Conservation (phyloP, 1,140 invertebrate genomes). For the Tribolium madens region DNA sequence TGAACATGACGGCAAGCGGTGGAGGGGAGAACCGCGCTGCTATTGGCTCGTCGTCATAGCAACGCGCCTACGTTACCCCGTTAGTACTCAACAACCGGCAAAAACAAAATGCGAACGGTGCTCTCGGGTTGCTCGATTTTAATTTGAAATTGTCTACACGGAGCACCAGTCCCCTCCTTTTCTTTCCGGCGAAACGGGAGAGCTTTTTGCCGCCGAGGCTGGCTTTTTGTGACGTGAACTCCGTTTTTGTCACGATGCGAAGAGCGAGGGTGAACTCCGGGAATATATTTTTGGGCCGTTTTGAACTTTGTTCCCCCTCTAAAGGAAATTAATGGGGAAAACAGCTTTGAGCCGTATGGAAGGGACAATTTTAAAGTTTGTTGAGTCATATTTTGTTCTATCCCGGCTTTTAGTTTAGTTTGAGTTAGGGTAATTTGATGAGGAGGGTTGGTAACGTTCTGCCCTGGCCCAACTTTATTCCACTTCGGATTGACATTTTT, state of each 20-base stretch:
- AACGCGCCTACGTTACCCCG: slow-evolving; percentile 57
- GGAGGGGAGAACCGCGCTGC: slow-evolving; percentile 46
- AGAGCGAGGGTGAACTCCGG: slow-evolving; percentile 42
- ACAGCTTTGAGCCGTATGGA: slow-evolving; percentile 52
- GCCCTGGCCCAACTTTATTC: slow-evolving; percentile 23
- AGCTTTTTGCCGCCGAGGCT: slow-evolving; percentile 47
- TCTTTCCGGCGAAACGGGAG: slow-evolving; percentile 50
- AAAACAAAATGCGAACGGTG: slow-evolving; percentile 62
- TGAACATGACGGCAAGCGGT: slow-evolving; percentile 49
- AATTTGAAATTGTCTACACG: slow-evolving; percentile 59
- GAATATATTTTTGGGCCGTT: slow-evolving; percentile 62
- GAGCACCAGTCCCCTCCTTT: slow-evolving; percentile 51
- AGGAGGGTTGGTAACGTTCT: slow-evolving; percentile 40
- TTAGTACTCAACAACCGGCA: slow-evolving; percentile 55
- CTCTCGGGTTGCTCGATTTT: slow-evolving; percentile 58
- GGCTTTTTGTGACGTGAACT: slow-evolving; percentile 52
- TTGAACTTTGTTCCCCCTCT: slow-evolving; percentile 57
- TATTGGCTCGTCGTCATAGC: slow-evolving; percentile 61
- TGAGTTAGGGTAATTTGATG: slow-evolving; percentile 53
- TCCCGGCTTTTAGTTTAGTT: slow-evolving; percentile 45
- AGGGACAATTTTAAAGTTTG: slow-evolving; percentile 60
- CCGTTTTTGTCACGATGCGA: slow-evolving; percentile 50
- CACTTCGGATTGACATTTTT: slow-evolving; percentile 17
- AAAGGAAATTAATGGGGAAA: slow-evolving; percentile 62
- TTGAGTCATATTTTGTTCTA: slow-evolving; percentile 50